Conservation (phyloP, 2,113 vertebrate genomes). For the Lamprologus lemairii region DNA sequence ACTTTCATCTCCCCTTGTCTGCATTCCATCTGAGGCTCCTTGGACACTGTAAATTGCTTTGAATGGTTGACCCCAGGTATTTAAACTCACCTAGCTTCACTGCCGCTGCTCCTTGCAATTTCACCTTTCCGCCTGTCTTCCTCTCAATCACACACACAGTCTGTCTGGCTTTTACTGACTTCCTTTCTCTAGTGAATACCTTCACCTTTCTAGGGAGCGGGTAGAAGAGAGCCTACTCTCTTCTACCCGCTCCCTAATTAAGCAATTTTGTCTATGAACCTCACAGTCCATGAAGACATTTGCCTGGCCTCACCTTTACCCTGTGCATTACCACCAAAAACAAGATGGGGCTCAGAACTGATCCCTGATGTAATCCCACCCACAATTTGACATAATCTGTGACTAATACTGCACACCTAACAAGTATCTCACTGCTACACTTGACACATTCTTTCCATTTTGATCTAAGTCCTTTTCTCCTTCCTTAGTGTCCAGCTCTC, state of each 20-base stretch:
- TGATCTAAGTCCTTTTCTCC: not conserved
- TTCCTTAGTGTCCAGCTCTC: not conserved
- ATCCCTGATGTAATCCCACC: not conserved
- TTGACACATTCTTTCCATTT: not conserved
- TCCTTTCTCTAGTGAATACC: not conserved
- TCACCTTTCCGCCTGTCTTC: not conserved
- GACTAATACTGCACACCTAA: not conserved
- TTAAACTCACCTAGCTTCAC: not conserved
- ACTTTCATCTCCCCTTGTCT: not conserved
- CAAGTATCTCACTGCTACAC: not conserved
- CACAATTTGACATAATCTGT: not conserved
- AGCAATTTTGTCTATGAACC: not conserved
- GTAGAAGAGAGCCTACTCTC: not conserved
- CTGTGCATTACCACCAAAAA: not conserved
- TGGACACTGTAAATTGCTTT: not conserved
- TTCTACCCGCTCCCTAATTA: not conserved
- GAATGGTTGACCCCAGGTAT: not conserved
- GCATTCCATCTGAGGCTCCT: not conserved
- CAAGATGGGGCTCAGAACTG: not conserved
- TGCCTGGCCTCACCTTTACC: not conserved
- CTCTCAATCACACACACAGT: not conserved
- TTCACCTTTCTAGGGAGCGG: not conserved
- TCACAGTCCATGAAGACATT: not conserved
- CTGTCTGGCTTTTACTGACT: not conserved
- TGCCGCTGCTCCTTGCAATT: not conserved